Evolutionary conservation across 2,797 vertebrate species (phyloP).

Genomic region (Parauchenoglanis ngamensis): DNA sequence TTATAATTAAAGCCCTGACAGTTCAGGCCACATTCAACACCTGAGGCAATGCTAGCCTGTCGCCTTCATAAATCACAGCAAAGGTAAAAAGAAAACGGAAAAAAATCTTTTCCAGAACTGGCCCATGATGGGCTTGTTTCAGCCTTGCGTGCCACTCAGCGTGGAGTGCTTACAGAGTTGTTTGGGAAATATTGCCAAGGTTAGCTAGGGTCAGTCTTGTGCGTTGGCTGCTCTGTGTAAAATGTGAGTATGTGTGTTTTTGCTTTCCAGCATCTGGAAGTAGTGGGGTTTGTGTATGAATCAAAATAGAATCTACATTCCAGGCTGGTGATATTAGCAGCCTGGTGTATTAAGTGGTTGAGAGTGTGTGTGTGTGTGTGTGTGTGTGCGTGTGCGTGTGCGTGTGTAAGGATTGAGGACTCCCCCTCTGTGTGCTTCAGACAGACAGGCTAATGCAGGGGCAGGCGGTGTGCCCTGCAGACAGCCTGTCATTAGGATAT

Average conservation of each 20-base stretch:
- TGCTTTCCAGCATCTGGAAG: slow-evolving; percentile 58
- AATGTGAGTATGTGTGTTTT: slow-evolving; percentile 52
- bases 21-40: slow-evolving; percentile 64
- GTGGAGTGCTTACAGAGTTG: slow-evolving; percentile 31
- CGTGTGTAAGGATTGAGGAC: slow-evolving; percentile 37
- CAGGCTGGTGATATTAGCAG: slow-evolving; percentile 47
- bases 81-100: slow-evolving; percentile 39
- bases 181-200: slow-evolving; percentile 65
- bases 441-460: slow-evolving; percentile 52
- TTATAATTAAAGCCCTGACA: slow-evolving; percentile 66
- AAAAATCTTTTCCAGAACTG: slow-evolving; percentile 47
- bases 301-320: slow-evolving; percentile 49
- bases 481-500: slow-evolving; percentile 84
- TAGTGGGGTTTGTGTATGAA: slow-evolving; percentile 44
- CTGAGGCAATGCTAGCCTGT: slow-evolving; percentile 61
- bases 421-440: slow-evolving; percentile 31
- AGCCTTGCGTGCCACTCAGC: slow-evolving; percentile 44
- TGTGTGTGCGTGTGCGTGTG: slow-evolving; percentile 39
- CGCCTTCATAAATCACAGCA: slow-evolving; percentile 63
- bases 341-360: slow-evolving; percentile 40
- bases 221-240: slow-evolving; percentile 45
- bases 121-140: slow-evolving; percentile 50
- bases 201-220: slow-evolving; percentile 59
- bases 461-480: slow-evolving; percentile 66
- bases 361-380: slow-evolving; percentile 14